Evolutionary conservation across 2,797 vertebrate genomes (phyloP).

Genomic region (Toxotes lorentzi): DNA sequence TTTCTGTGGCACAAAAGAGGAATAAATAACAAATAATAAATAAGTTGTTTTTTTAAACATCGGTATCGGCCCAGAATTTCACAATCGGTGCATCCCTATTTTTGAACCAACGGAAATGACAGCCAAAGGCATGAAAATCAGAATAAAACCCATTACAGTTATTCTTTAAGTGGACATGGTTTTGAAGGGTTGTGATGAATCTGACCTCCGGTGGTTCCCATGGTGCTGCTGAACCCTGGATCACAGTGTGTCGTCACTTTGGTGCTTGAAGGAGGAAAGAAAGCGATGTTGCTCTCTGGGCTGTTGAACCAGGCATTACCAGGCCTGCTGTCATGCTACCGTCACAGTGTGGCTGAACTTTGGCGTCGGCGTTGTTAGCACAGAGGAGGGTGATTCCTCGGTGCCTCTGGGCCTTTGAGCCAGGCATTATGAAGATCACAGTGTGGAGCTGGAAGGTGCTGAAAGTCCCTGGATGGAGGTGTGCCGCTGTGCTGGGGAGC

Average conservation of each 20-base stretch:
- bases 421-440: conserved; percentile 6
- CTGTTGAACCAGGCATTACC: background rate
- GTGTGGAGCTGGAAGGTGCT: conserved; percentile 11
- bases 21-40: no score
- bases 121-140: background rate
- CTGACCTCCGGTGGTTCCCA: background rate
- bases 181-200: background rate
- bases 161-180: background rate
- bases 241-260: conserved; percentile 49
- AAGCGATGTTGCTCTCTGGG: background rate
- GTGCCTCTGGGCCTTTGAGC: conserved; percentile 6
- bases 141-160: background rate
- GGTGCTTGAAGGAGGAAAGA: background rate
- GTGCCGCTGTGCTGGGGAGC: conserved; percentile 1
- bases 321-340: background rate
- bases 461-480: background rate
- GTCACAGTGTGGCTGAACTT: conserved; percentile 27
- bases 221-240: background rate
- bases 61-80: no score
- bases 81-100: no score
- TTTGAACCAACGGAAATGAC: background rate
- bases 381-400: background rate
- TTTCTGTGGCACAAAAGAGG: no score
- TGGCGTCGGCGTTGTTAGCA: background rate
- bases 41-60: no score